A percentile compares a stretch with the other conserved stretches of the same genome.
Evolutionary conservation across 2,888 invertebrate species (phyloP).

Genomic region (Eupithecia pulchellata): DNA sequence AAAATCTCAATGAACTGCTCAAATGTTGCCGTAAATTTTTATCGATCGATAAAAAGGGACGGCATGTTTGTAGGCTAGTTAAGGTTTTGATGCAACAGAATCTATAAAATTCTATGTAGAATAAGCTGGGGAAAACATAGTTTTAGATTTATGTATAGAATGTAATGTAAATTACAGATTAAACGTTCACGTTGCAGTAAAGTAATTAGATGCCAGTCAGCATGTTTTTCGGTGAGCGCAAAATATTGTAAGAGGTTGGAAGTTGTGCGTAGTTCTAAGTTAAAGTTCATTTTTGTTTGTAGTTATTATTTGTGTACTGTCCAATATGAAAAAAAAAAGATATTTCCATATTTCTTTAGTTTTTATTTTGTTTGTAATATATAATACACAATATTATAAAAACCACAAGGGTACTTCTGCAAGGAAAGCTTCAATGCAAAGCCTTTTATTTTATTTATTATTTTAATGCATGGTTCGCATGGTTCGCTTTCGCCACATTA

Average conservation of each 20-base stretch:
- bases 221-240: conserved; percentile 79
- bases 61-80: conserved; percentile 15
- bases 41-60: background rate
- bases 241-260: conserved; percentile 50
- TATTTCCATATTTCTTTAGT: background rate
- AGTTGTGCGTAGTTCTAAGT: conserved; percentile 35
- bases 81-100: background rate
- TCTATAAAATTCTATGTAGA: background rate
- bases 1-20: background rate
- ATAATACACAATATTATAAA: background rate
- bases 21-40: background rate
- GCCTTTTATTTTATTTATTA: background rate
- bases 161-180: conserved; percentile 72
- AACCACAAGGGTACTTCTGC: background rate
- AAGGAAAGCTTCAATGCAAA: background rate
- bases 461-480: conserved; percentile 14
- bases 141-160: conserved; percentile 39
- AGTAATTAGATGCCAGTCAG: conserved; percentile 71
- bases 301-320: conserved; percentile 16
- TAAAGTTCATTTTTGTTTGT: conserved; percentile 16
- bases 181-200: conserved; percentile 78
- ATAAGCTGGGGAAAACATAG: background rate
- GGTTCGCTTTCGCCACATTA: background rate
- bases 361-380: background rate
- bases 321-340: background rate